Conservation (phyloP, 2,888 invertebrate genomes). For the Nomada ruficornis region DNA sequence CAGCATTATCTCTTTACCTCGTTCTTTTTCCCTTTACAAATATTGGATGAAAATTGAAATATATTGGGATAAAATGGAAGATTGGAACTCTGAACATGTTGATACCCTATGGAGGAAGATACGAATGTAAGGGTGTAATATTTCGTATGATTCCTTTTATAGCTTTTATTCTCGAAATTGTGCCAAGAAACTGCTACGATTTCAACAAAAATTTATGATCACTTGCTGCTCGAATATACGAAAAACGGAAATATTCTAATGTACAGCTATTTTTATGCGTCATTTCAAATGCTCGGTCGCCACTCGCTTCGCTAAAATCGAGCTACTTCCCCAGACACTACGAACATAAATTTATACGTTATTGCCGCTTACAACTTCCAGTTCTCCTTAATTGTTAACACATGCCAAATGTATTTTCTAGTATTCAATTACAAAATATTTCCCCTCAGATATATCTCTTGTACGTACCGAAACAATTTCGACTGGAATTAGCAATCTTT, state of each 20-base stretch:
- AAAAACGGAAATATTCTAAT: conserved; percentile 4
- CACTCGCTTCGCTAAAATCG: not conserved
- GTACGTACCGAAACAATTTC: no score
- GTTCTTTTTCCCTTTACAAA: no score
- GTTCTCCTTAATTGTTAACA: not conserved
- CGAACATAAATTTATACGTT: not conserved
- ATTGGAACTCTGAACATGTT: not conserved
- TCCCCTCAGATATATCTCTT: no score
- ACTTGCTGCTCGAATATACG: not conserved
- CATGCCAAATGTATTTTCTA: not conserved
- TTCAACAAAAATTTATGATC: conserved; percentile 24
- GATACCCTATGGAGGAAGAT: not conserved
- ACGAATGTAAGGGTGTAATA: conserved; percentile 3
- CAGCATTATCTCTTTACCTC: no score
- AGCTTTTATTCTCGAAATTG: not conserved
- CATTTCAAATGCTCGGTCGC: not conserved
- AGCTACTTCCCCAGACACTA: not conserved
- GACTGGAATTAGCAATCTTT: no score
- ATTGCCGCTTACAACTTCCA: not conserved
- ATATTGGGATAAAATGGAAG: no score
- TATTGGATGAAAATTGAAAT: no score
- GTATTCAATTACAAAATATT: no score
- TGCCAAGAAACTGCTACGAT: conserved; percentile 32
- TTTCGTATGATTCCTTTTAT: conserved; percentile 13
- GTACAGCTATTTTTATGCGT: conserved; percentile 7